Base-by-base conservation (phyloP, 2,888 invertebrate species). In the Cheilosia pagana region DNA sequence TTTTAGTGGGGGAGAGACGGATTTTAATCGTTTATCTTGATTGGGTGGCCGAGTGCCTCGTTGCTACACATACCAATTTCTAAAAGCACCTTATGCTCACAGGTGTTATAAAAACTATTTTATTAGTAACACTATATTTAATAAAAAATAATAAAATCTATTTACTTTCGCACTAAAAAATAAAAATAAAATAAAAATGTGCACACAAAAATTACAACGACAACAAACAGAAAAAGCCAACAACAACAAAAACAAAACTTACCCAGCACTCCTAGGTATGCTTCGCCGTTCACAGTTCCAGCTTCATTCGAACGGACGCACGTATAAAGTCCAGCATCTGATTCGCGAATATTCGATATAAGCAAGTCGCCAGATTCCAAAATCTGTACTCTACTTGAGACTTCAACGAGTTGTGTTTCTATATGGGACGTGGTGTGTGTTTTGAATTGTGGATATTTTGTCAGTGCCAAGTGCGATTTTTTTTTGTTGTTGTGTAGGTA, bases 281-380 rank as follows among this genome's bases (percentile, higher is more conserved):
- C 98, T 88, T 96, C 95, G 74, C 96, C 98, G 87, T 95, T 94
- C 35, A 96, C 96, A 87, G 94, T 94, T 50, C 98, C 99, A 67
- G 97, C 97, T 92, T 96, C 97, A 91, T 99, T 99, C 63, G 96
- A 94, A 82, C 98, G 94, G 57, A 96, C 93, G 91, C 98, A 99
- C 10, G 96, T 96, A 92, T 98, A 99, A 90, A 95, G 95, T 28
- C 98, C 99, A 81, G 95, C 95, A 92, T 99, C 98, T 28, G 94
- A 93, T 87, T 95, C 94, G 83, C 96, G 94, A 2, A 97, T 96
- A 79, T 96, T 95, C 6, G 97, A 96, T 87, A 99, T 96, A 88
- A 98, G 93, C 88, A 99, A 94, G 93, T 97, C 97, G 43, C 97
- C 97, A 88, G 95, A 95, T 86, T 97, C 97, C 87, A 97, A 93